Conservation (phyloP, 30 jellyfish, hydroid and myxozoan species). For the Aurelia sp. region DNA sequence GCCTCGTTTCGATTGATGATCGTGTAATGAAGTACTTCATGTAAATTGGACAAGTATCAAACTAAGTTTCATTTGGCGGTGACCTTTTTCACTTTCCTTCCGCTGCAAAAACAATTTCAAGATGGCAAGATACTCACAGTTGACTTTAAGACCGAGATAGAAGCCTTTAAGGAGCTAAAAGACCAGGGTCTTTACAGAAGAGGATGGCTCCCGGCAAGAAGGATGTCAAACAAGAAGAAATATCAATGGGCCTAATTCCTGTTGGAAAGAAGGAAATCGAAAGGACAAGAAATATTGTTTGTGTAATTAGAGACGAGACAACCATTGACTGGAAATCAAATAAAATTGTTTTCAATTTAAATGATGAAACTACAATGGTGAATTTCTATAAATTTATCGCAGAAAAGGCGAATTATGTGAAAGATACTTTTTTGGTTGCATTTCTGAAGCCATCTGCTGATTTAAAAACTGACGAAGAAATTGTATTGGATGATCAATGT, state of each 20-base stretch:
- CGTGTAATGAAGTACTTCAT: too few species aligned
- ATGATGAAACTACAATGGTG: conserved; percentile 41
- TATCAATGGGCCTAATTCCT: conserved; percentile 19
- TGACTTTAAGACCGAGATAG: too few species aligned
- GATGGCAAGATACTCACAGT: too few species aligned
- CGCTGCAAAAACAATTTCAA: too few species aligned
- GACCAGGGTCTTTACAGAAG: too few species aligned
- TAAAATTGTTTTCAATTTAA: conserved; percentile 14
- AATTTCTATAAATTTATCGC: conserved; percentile 59
- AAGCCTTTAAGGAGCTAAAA: too few species aligned
- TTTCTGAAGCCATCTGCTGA: conserved; percentile 63
- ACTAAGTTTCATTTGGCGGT: too few species aligned
- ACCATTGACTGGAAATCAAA: conserved; percentile 8
- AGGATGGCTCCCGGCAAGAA: conserved; percentile 64
- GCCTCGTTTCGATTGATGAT: too few species aligned
- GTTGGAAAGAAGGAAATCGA: conserved; percentile 10
- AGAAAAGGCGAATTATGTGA: conserved; percentile 33
- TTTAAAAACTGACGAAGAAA: conserved; percentile 56
- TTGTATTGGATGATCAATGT: conserved; percentile 34
- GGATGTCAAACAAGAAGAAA: conserved; percentile 14
- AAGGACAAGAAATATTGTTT: conserved; percentile 30
- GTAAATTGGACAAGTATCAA: too few species aligned
- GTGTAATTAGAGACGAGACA: conserved; percentile 45
- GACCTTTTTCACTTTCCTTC: too few species aligned
- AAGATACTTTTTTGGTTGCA: conserved; percentile 32